Evolutionary conservation across 2,113 vertebrate genomes (phyloP), one percentile per base, ranked within the genome.

Genomic region (Antechinus stuartii): DNA sequence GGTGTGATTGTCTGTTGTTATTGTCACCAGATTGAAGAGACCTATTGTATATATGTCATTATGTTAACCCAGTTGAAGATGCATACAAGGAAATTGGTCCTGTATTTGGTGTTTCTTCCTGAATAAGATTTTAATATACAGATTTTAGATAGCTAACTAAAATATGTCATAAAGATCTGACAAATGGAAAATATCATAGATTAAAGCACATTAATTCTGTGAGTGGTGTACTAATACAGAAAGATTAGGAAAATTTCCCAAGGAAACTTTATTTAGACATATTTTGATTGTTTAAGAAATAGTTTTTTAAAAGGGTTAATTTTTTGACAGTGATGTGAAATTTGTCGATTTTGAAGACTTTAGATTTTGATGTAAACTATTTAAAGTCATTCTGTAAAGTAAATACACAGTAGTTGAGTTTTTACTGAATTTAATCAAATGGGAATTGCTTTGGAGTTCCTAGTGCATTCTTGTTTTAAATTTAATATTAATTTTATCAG

Each of bases 401-500:
- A 14, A n/a, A 42, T 42, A 84, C 90, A 90, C 9, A 90, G 90
- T 26, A 30, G n/a, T 42, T 49, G 47, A 90, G 46, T 50, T 50
- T 90, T 90, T 90, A 26, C 49, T 90, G 90, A 90, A 47, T 90
- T 52, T 90, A 25, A 90, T 50, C 49, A 90, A 50, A 47, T 84
- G 35, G 27, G 50, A 30, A 47, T 27, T 90, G 23, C 89, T 50
- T 50, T 90, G 42, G 35, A 49, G 89, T 90, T 90, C 89, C 6
- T 27, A 52, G 22, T 46, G 10, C 14, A 26, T 35, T 93, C 68
- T 54, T 9, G 89, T 90, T 89, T 89, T 46, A 50, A 46, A 26
- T 94, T 6, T 76, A 3, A 56, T 97, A 93, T 96, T 96, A 95
- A 11, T 96, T 95, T 96, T 94, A 4, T 91, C 91, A 61, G 61